Conservation (phyloP, 37 sponge, comb jelly and placozoan species). For the Haliclona indistincta region DNA sequence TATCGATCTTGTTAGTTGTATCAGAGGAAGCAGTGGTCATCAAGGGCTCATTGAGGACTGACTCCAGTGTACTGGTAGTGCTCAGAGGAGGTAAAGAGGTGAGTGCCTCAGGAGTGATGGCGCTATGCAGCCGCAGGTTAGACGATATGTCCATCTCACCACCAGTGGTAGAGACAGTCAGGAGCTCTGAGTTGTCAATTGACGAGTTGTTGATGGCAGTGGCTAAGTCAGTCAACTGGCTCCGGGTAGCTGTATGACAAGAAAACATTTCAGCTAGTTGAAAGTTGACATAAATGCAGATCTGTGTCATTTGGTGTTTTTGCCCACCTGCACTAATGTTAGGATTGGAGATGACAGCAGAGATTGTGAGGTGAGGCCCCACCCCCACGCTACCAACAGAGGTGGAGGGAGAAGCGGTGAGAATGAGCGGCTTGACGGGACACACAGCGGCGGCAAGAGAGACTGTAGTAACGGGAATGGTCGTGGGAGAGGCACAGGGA, state of each 20-base stretch:
- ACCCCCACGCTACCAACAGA: not conserved
- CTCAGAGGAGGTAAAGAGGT: constrained; percentile 60
- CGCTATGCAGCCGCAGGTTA: not conserved
- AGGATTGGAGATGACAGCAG: not conserved
- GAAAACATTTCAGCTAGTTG: too few relatives aligned
- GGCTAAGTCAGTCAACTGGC: too few relatives aligned
- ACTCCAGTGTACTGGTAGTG: constrained; percentile 59
- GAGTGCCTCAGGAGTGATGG: constrained; percentile 7
- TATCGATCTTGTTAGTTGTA: constrained; percentile 13
- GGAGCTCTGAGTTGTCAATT: too few relatives aligned
- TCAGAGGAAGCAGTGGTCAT: constrained; percentile 49
- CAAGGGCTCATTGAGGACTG: constrained; percentile 74
- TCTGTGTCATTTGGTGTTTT: too few relatives aligned
- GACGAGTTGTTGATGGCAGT: too few relatives aligned
- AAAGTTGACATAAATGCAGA: too few relatives aligned
- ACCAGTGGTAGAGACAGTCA: not conserved
- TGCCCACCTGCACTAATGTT: too few relatives aligned
- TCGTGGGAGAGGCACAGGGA: constrained; percentile 29
- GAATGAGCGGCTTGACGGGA: constrained; percentile 57
- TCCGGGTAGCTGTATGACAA: not conserved
- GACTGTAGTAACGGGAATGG: constrained; percentile 28
- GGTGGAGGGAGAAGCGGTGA: constrained; percentile 2
- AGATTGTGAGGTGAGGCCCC: constrained; percentile 1
- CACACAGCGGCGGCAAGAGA: constrained; percentile 56
- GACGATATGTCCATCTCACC: not conserved